A percentile compares a stretch with the other conserved stretches of the same genome.
Evolutionary conservation across 1,140 invertebrate genomes (phyloP).

Genomic region (Melitaea cinxia): DNA sequence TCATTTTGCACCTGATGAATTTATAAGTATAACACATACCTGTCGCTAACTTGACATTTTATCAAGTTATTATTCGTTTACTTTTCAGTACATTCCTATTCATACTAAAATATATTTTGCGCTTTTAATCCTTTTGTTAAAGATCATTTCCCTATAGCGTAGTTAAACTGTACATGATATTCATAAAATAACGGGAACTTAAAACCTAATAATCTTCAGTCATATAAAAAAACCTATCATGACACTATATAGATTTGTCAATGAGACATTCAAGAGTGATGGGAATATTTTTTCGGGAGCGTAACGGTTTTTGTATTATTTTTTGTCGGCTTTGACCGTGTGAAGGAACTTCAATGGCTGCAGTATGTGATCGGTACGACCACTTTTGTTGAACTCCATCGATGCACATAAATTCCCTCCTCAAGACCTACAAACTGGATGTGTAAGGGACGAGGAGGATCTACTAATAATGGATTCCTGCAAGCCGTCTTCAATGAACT

Average conservation of each 20-base stretch:
- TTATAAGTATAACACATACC: too few species aligned
- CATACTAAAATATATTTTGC: too few species aligned
- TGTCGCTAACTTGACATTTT: too few species aligned
- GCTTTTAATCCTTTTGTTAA: too few species aligned
- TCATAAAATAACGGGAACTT: neutral
- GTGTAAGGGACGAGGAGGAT: constrained; percentile 41
- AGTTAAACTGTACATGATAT: too few species aligned
- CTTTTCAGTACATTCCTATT: too few species aligned
- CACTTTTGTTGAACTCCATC: constrained; percentile 50
- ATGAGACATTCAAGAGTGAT: constrained; percentile 77
- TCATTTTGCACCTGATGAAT: neutral
- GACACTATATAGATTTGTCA: constrained; percentile 54
- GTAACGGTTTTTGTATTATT: constrained; percentile 80
- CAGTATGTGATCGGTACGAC: constrained; percentile 62
- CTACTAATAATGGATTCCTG: constrained; percentile 46
- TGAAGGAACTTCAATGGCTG: constrained; percentile 77
- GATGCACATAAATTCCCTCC: constrained; percentile 25
- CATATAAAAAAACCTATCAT: constrained; percentile 2
- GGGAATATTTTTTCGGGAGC: constrained; percentile 75
- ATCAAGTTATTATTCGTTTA: too few species aligned
- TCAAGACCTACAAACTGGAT: neutral
- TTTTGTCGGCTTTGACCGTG: constrained; percentile 78
- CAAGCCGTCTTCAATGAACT: constrained; percentile 67
- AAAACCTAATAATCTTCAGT: neutral
- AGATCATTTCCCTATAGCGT: too few species aligned